Percentiles rank a stretch among this genome's conserved stretches.
phyloP scores from a whole-genome alignment of 2,888 invertebrate species.

The Synergus itoensis region DNA sequence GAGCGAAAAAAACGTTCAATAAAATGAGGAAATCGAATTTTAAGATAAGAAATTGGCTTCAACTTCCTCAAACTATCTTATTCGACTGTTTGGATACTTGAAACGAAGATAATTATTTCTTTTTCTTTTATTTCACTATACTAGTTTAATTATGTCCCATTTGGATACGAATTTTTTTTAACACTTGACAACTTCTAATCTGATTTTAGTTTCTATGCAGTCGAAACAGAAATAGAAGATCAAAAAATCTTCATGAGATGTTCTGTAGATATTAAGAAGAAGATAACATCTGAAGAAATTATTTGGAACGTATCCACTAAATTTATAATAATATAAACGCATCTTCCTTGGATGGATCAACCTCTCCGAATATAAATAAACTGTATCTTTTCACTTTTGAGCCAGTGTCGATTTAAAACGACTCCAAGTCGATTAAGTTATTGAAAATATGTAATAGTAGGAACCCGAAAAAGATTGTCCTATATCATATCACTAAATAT shows the following conservation, averaged over 20 bases:
- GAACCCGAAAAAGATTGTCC: slow-evolving; percentile 61
- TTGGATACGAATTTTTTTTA: background rate
- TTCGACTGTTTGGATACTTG: background rate
- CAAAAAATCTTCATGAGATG: background rate
- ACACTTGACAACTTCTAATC: too few relatives aligned
- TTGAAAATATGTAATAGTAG: slow-evolving; percentile 16
- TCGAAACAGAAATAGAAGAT: background rate
- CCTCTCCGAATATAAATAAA: background rate
- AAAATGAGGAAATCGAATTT: too few relatives aligned
- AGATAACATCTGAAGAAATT: background rate
- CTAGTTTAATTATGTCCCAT: background rate
- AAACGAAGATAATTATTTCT: background rate
- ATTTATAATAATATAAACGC: background rate
- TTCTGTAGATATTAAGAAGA: background rate
- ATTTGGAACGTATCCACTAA: background rate
- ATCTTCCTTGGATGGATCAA: background rate
- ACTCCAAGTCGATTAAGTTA: slow-evolving; percentile 1
- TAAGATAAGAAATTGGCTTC: too few relatives aligned
- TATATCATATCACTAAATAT: slow-evolving; percentile 73
- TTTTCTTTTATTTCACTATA: background rate
- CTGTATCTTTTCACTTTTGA: background rate
- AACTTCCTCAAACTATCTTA: background rate
- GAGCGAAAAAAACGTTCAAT: too few relatives aligned
- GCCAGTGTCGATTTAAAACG: slow-evolving; percentile 5
- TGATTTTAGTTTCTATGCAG: background rate